Evolutionary conservation across 2,113 vertebrate species (phyloP).

Genomic region (Motacilla alba): DNA sequence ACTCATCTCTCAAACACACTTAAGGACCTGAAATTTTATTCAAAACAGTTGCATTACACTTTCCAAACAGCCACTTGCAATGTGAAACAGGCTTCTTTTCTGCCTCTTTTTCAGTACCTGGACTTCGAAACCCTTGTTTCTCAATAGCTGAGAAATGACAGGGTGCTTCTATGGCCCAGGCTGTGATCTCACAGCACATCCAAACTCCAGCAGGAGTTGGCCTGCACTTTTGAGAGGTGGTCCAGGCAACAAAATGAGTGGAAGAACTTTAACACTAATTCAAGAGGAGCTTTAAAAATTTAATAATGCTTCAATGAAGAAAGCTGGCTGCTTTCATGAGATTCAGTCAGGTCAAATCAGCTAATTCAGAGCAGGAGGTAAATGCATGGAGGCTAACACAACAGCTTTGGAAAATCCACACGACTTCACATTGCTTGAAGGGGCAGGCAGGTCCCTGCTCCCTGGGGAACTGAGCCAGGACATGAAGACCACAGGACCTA

Average conservation of each 20-base stretch:
- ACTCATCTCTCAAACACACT: background rate
- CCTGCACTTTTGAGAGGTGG: background rate
- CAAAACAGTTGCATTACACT: background rate
- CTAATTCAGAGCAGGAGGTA: background rate
- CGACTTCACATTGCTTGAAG: too few relatives aligned
- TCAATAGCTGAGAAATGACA: background rate
- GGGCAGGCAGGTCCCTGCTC: background rate
- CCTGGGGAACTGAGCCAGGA: background rate
- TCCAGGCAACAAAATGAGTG: background rate
- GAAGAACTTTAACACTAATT: background rate
- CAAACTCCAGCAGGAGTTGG: background rate
- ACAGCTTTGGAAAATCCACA: background rate
- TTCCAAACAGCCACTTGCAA: background rate
- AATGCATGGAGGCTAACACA: accelerated
- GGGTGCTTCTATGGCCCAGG: background rate
- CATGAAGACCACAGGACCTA: background rate
- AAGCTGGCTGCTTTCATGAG: background rate
- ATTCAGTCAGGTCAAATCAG: background rate
- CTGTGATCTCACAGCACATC: background rate
- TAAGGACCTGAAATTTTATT: background rate
- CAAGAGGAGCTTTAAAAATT: background rate
- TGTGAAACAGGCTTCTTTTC: background rate
- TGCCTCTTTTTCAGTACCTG: background rate
- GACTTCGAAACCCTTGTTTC: background rate
- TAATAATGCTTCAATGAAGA: background rate